phyloP scores from a whole-genome alignment of 2,888 invertebrate genomes.

The Drosophila kambysellisi region DNA sequence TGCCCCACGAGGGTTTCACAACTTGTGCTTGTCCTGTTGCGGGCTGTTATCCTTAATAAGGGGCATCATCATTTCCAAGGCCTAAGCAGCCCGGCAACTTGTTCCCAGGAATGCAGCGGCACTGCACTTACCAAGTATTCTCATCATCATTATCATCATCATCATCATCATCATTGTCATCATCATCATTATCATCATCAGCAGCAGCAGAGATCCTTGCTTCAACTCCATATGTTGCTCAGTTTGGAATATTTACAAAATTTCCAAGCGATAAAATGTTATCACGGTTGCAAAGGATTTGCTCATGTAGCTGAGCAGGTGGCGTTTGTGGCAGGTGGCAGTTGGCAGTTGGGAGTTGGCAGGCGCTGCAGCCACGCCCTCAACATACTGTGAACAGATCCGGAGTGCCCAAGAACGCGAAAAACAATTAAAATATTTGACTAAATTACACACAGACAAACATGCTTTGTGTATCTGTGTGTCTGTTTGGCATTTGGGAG shows the following conservation, averaged over 20 bases:
- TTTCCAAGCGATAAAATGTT: conserved; percentile 85
- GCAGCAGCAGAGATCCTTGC: neutral
- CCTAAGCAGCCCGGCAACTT: conserved; percentile 7
- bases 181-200: neutral
- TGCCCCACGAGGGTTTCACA: conserved; percentile 30
- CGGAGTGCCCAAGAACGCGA: conserved; percentile 20
- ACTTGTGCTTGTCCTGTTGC: conserved; percentile 68
- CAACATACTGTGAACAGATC: conserved; percentile 32
- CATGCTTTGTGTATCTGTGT: neutral
- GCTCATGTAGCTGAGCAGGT: conserved; percentile 35
- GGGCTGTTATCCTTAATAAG: conserved; percentile 80
- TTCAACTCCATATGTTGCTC: conserved; percentile 24
- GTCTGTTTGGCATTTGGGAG: neutral
- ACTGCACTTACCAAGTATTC: conserved; percentile 32
- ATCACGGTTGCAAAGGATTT: conserved; percentile 59
- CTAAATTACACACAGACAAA: conserved; percentile 55
- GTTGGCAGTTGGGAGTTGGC: conserved; percentile 7
- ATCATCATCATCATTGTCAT: conserved; percentile 4
- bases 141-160: conserved; percentile 6
- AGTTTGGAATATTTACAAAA: conserved; percentile 83
- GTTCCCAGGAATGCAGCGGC: conserved; percentile 33
- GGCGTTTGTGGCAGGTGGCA: conserved; percentile 24
- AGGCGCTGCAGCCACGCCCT: neutral
- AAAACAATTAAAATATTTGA: conserved; percentile 75
- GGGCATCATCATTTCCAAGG: conserved; percentile 55